Evolutionary conservation across 1,140 invertebrate species (phyloP), one percentile per base, ranked within the genome.

Genomic region (Vanessa atalanta): DNA sequence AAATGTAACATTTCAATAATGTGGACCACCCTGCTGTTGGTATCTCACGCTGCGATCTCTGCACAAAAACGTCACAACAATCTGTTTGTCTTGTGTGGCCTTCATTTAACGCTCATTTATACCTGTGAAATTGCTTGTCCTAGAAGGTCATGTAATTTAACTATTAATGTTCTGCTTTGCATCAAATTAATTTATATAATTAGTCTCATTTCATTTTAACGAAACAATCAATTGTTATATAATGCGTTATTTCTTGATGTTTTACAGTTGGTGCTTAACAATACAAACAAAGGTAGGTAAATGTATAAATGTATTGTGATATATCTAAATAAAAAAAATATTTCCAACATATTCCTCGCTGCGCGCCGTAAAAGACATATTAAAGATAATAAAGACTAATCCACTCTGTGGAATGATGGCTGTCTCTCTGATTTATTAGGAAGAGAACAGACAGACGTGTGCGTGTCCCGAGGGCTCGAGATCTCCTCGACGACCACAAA

Each of bases 51-150:
- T 76, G 84, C 78, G 79, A 90, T 90, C 85, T 81, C 51, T 55
- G 53, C 55, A 87, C 79, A 89, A 88, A 89, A 89, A 87, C 83
- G 75, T 84, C 82, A 77, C 83, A 79, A 77, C 78, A 77, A 86
- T 88, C 80, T 84, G 78, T 88, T 87, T 88, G 79, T 83, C 84
- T 86, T 87, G 85, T 88, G 83, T 87, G 84, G 87, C 84, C 87
- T 84, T 86, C 76, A 81, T 89, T 91, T 86, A 80, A 90, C 84
- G 85, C 82, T 82, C 67, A 83, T 84, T 78, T 65, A 69, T 69
- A 48, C 70, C 80, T 79, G 81, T 83, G 83, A 87, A 85, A 87
- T 84, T 75, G 73, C 77, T 80, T 74, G 67, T 23, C 47, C 53
- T 23, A 57, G 53, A 50, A 72, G 63, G 63, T 72, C 63, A 72